Conservation (phyloP, 2,888 invertebrate species). For the Polyommatus iphigenia region DNA sequence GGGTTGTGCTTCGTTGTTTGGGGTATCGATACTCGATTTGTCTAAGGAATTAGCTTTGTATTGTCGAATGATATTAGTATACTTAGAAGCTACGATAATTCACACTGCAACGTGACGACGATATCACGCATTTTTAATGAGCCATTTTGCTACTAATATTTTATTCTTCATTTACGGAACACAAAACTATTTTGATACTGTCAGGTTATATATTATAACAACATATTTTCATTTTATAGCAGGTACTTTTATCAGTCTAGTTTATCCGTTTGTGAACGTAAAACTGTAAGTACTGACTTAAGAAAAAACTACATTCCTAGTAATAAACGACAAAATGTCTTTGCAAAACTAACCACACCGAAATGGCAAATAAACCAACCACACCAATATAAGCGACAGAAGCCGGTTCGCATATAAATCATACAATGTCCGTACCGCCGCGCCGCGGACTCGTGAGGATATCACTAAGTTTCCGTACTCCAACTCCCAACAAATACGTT, state of each 20-base stretch:
- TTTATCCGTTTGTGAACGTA: too few species aligned
- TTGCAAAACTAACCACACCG: background rate
- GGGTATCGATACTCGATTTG: background rate
- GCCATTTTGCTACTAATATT: too few species aligned
- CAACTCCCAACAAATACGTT: constrained; percentile 29
- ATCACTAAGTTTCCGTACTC: constrained; percentile 5
- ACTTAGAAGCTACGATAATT: too few species aligned
- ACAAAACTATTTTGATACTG: too few species aligned
- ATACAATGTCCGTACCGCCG: constrained; percentile 17
- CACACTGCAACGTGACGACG: too few species aligned
- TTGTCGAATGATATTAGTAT: background rate
- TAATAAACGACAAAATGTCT: background rate
- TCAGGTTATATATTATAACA: too few species aligned
- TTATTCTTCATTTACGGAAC: too few species aligned
- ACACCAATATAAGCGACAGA: background rate
- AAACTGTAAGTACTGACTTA: too few species aligned
- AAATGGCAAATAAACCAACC: background rate
- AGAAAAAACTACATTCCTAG: background rate
- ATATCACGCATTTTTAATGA: too few species aligned
- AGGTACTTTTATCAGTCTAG: too few species aligned
- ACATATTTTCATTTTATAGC: too few species aligned
- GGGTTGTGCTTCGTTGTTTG: background rate
- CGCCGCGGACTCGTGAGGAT: background rate
- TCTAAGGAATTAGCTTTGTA: background rate
- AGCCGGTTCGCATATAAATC: constrained; percentile 24